Percentiles rank a stretch among this genome's conserved stretches.
phyloP scores from a whole-genome alignment of 2,888 invertebrate species.

The Camponotus fellah region DNA sequence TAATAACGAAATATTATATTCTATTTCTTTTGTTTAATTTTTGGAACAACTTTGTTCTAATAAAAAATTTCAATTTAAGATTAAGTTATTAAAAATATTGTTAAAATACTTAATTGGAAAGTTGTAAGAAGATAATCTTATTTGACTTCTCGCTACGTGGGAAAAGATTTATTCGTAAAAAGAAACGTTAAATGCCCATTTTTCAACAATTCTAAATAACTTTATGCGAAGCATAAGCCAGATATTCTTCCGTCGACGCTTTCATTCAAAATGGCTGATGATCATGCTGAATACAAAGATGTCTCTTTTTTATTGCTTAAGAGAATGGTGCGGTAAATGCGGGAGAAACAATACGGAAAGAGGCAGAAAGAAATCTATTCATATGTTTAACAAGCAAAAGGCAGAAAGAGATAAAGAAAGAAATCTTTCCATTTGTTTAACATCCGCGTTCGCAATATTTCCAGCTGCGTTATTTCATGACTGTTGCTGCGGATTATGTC shows the following conservation, averaged over 20 bases:
- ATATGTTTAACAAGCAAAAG: conserved; percentile 22
- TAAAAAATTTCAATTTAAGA: neutral
- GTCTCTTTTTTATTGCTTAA: conserved; percentile 32
- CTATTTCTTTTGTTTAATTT: neutral
- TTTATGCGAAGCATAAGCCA: neutral
- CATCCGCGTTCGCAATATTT: conserved; percentile 20
- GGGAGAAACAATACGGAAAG: neutral
- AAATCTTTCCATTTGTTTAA: conserved; percentile 26
- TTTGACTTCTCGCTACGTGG: neutral
- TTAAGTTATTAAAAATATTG: neutral
- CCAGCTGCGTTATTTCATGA: conserved; percentile 29
- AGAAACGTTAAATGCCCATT: neutral
- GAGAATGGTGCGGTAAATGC: neutral
- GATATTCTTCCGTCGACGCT: conserved; percentile 10
- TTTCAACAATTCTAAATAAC: conserved; percentile 13
- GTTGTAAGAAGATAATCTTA: neutral
- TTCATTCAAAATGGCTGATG: conserved; percentile 2
- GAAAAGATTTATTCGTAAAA: neutral
- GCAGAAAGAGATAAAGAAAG: neutral
- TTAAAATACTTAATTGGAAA: neutral
- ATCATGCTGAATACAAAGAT: neutral
- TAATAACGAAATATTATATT: neutral
- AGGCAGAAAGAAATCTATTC: neutral
- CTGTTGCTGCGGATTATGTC: conserved; percentile 45
- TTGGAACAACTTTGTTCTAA: neutral